phyloP scores from a whole-genome alignment of 1,140 invertebrate species.

The Apis cerana region DNA sequence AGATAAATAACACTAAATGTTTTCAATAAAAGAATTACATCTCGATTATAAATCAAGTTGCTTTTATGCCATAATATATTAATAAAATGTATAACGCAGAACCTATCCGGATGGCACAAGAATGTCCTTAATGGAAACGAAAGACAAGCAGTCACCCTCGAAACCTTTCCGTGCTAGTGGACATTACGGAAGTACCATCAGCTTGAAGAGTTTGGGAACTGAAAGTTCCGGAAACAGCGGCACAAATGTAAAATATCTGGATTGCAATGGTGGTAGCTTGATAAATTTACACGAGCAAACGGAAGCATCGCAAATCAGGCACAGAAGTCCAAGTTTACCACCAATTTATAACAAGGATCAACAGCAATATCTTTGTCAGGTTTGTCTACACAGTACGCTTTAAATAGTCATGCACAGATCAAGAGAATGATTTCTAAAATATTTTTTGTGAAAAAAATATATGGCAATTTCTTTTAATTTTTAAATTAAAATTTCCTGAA shows the following conservation, averaged over 20 bases:
- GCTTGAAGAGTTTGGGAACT: conserved; percentile 67
- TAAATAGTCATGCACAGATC: too few species aligned
- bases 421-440: too few species aligned
- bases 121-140: conserved; percentile 66
- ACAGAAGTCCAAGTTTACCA: conserved; percentile 83
- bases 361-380: conserved; percentile 62
- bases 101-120: conserved; percentile 57
- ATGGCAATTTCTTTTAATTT: too few species aligned
- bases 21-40: neutral
- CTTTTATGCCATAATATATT: neutral
- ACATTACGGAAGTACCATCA: conserved; percentile 71
- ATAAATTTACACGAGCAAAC: conserved; percentile 69
- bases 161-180: conserved; percentile 63
- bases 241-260: conserved; percentile 65
- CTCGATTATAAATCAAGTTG: conserved; percentile 2
- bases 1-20: neutral
- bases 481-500: too few species aligned
- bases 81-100: conserved; percentile 44
- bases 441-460: too few species aligned
- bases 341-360: conserved; percentile 82
- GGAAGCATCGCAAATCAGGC: conserved; percentile 60
- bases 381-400: conserved; percentile 26
- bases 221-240: conserved; percentile 55
- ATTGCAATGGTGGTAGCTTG: conserved; percentile 68
- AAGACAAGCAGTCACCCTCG: conserved; percentile 51